Conservation (phyloP, 2,888 invertebrate genomes). For the Agrypnus murinus region DNA sequence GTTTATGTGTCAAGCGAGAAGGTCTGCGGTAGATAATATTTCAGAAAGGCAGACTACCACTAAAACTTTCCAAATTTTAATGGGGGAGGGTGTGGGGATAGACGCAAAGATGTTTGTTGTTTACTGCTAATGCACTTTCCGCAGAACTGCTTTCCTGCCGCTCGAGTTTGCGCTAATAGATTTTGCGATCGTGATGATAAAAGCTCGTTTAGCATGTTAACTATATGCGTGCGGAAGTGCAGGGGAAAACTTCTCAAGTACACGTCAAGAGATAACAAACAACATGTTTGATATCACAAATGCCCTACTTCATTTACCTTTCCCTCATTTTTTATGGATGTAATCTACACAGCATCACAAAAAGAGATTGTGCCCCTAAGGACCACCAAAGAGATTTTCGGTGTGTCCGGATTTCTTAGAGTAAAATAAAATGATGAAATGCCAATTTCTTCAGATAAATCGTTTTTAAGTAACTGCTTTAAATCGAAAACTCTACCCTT, state of each 20-base stretch:
- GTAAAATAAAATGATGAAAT: conserved; percentile 31
- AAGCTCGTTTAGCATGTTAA: conserved; percentile 47
- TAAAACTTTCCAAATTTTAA: conserved; percentile 48
- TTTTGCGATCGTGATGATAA: conserved; percentile 43
- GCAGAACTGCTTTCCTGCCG: conserved; percentile 36
- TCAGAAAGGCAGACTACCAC: conserved; percentile 40
- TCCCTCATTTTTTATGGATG: conserved; percentile 44
- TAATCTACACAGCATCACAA: conserved; percentile 33
- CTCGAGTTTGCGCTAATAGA: conserved; percentile 44
- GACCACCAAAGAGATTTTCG: conserved; percentile 25
- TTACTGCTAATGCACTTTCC: conserved; percentile 50
- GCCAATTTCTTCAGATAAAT: conserved; percentile 37
- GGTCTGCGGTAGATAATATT: conserved; percentile 39
- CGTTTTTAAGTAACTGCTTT: conserved; percentile 24
- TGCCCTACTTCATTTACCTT: conserved; percentile 45
- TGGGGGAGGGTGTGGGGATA: conserved; percentile 30
- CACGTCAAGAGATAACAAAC: conserved; percentile 43
- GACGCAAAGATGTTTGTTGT: conserved; percentile 41
- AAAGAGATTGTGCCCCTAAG: conserved; percentile 10
- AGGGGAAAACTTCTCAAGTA: conserved; percentile 28
- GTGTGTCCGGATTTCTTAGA: conserved; percentile 25
- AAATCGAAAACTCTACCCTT: no score
- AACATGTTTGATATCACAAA: conserved; percentile 45
- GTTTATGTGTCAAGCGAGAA: conserved; percentile 43
- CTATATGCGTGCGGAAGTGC: conserved; percentile 41